These are phyloP conservation scores for Myrmecophaga tridactyla DNA, from an alignment of 2,113 vertebrate species.

Conservation along the genomic window DNA sequence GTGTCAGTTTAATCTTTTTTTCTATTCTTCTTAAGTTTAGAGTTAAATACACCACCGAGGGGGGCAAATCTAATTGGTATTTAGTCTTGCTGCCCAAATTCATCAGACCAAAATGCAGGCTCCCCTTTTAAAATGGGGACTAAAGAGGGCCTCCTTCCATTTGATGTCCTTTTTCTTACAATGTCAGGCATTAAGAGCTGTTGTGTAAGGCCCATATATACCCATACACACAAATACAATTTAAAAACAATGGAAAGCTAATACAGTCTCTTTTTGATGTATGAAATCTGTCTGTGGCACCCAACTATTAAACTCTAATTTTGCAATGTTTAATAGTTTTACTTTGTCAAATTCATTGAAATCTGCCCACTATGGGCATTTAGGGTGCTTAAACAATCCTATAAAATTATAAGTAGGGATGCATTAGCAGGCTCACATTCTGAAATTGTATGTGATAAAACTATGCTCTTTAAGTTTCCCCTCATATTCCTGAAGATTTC, in stretches of 20 bases:
- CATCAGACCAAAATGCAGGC: neutral
- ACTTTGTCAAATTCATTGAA: neutral
- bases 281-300: neutral
- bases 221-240: neutral
- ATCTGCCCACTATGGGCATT: neutral
- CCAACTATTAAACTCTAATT: conserved; percentile 33
- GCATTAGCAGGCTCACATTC: neutral
- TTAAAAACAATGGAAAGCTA: neutral
- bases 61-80: neutral
- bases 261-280: neutral
- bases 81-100: neutral
- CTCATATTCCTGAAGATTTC: neutral
- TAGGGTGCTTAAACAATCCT: neutral
- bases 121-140: neutral
- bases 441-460: neutral
- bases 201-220: neutral
- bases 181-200: neutral
- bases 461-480: neutral
- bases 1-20: neutral
- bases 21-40: neutral
- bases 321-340: neutral
- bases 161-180: neutral
- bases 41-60: neutral
- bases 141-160: neutral
- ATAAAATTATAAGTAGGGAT: neutral